Evolutionary conservation across 2,888 invertebrate species (phyloP).

Genomic region (Chrysopilus asiliformis): DNA sequence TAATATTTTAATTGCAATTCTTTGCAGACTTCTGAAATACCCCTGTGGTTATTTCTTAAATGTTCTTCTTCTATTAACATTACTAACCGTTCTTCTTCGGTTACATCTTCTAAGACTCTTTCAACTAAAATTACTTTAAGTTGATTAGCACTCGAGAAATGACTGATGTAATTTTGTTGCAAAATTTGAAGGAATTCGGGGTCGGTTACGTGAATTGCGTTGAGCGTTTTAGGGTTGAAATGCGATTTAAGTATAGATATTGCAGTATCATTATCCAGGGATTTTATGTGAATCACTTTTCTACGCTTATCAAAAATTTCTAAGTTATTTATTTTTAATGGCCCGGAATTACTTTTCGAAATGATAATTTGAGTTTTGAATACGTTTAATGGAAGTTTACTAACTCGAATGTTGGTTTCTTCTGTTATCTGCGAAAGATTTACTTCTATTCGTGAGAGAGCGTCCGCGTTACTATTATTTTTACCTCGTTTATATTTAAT

Average conservation of each 20-base stretch:
- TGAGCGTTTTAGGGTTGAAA: slow-evolving; percentile 4
- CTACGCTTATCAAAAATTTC: no score
- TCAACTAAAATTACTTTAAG: background rate
- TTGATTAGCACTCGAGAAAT: background rate
- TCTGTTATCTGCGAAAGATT: slow-evolving; percentile 12
- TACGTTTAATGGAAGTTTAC: no score
- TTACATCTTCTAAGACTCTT: slow-evolving; percentile 3
- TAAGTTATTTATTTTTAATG: no score
- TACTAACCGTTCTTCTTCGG: slow-evolving; percentile 1
- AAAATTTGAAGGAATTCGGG: background rate
- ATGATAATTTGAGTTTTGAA: no score
- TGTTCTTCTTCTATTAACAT: background rate
- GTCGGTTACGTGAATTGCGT: no score
- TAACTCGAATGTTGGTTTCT: no score
- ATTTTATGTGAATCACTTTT: no score
- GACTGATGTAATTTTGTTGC: background rate
- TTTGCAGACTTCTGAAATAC: background rate
- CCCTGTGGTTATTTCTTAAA: no score
- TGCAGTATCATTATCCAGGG: no score
- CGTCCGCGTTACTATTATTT: no score
- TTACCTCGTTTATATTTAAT: no score
- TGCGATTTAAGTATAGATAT: slow-evolving; percentile 9
- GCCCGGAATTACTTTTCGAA: no score
- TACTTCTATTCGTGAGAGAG: slow-evolving; percentile 16
- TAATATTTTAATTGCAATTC: slow-evolving; percentile 3